phyloP scores from a whole-genome alignment of 2,113 vertebrate species.

The Terrapene triunguis region DNA sequence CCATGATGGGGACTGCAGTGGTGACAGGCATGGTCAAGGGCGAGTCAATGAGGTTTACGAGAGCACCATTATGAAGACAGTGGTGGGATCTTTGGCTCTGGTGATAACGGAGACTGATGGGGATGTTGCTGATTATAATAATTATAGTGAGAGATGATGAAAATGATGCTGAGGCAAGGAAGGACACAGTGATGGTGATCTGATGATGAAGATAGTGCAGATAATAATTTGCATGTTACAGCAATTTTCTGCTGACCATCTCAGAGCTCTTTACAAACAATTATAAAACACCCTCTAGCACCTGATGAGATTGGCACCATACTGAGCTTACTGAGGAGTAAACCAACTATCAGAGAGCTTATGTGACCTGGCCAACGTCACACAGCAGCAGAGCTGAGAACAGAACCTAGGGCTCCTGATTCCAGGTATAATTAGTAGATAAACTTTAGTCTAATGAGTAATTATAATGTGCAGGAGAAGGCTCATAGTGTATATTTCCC shows the following conservation, averaged over 20 bases:
- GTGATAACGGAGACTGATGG: no score
- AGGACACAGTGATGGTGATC: not conserved
- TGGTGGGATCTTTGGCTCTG: no score
- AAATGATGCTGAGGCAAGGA: not conserved
- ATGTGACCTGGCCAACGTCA: not conserved
- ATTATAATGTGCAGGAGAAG: not conserved
- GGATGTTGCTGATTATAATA: not conserved
- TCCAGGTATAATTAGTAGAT: not conserved
- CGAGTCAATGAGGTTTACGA: no score
- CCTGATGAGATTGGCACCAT: not conserved
- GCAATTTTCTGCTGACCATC: not conserved
- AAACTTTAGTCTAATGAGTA: not conserved
- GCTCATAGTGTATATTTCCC: not conserved
- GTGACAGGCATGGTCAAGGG: no score
- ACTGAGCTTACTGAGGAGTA: not conserved
- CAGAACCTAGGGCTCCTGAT: not conserved
- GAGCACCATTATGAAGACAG: no score
- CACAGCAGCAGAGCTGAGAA: not conserved
- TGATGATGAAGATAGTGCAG: not conserved
- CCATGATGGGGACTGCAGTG: no score
- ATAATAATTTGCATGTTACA: not conserved
- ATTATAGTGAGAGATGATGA: not conserved
- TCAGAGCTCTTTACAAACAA: not conserved
- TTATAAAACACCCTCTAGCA: no score
- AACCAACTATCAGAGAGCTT: not conserved